These are phyloP conservation scores for Taurulus bubalis DNA, from an alignment of 2,113 vertebrate species.

Conservation along the genomic window DNA sequence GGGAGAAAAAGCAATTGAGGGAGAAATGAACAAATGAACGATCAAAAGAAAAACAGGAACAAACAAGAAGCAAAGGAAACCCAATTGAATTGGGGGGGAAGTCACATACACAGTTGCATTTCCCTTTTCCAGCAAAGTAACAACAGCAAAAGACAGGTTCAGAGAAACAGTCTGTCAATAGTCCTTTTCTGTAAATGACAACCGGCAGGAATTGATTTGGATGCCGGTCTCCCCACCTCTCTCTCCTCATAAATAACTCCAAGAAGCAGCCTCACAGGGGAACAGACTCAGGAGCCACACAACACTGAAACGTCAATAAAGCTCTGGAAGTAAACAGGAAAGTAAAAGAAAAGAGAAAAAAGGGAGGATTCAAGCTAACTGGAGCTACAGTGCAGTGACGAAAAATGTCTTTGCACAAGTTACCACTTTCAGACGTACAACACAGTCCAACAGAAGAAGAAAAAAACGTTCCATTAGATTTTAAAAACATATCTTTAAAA, in stretches of 20 bases:
- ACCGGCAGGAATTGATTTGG: conserved; percentile 50
- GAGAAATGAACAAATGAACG: conserved; percentile 24
- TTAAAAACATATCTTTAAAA: neutral
- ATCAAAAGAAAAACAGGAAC: conserved; percentile 23
- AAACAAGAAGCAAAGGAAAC: conserved; percentile 6
- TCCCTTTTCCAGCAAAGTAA: conserved; percentile 11
- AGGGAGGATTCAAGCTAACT: neutral
- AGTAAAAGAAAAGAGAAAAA: neutral
- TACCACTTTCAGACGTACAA: neutral
- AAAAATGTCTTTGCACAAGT: neutral
- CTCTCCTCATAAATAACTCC: conserved; percentile 36
- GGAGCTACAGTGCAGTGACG: neutral
- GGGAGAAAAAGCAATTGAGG: neutral
- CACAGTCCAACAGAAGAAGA: neutral
- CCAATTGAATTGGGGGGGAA: conserved; percentile 19
- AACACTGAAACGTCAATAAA: conserved; percentile 1
- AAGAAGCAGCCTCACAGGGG: conserved; percentile 15
- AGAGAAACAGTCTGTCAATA: conserved; percentile 17
- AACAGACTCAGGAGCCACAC: neutral
- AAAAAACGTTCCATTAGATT: neutral
- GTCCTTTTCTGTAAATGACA: conserved; percentile 50
- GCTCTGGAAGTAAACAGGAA: conserved; percentile 17
- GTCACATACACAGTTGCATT: conserved; percentile 11
- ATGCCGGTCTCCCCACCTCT: neutral
- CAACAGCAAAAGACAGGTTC: conserved; percentile 24